Base-by-base conservation (phyloP, 2,113 vertebrate species). In the Ciconia maguari region DNA sequence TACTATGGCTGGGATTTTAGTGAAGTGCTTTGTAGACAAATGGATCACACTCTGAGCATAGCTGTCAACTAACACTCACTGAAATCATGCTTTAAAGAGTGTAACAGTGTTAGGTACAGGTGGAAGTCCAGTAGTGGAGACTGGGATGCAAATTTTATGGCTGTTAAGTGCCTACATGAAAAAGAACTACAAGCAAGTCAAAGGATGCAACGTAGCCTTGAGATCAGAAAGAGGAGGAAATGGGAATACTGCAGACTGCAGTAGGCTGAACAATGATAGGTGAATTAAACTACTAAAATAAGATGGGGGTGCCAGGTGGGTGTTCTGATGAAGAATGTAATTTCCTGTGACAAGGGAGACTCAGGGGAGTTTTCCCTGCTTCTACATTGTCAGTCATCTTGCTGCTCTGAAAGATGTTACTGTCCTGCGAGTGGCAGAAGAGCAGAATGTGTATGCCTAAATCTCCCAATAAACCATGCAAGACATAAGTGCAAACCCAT, bases 11-110 rank as follows among this genome's bases (percentile, higher is more conserved):
- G 58, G 27, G 38, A 5, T 38, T 75, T 74, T 46, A 58, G 16
- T 46, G 0, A 41, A 68, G 27, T 38, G 41, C 65, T 41, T 74
- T 57, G 44, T 1, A 55, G 68, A 17, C n/a, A 57, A 61, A 38
- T 0, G 2, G 44, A 18, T 64, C 24, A 5, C 9, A 10, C 27
- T 42, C 13, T 72, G 34, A 62, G 51, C 36, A 9, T 1, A 57
- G 68, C 64, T 83, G 30, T 34, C 82, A 71, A 11, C 10, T 64
- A 38, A 24, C 32, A 30, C 15, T 20, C 2, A 7, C 52, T 82
- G 75, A 75, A 84, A 21, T 77, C 14, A 6, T 10, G 22, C 42
- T 79, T 66, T 66, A 46, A 41, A 41, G 55, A 46, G 34, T 16
- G 24, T 41, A 36, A 36, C 51, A 38, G 4, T 17, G 48, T 46